Conservation (phyloP, 1,140 invertebrate genomes). For the Aricia agestis region DNA sequence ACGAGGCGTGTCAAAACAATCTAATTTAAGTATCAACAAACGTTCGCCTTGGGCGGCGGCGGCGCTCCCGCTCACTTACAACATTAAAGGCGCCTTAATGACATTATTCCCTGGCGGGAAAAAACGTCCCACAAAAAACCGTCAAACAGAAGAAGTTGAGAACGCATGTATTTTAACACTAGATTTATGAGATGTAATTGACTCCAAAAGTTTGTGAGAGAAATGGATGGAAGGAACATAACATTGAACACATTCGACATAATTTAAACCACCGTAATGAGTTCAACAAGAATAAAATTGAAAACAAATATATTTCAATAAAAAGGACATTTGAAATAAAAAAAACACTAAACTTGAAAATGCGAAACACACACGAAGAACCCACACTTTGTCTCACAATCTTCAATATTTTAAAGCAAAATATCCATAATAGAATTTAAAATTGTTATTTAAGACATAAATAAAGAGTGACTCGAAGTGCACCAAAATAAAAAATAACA, state of each 20-base stretch:
- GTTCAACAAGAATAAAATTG: background rate
- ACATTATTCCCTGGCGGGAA: constrained; percentile 73
- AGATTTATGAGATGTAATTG: constrained; percentile 14
- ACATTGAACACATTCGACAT: too few relatives aligned
- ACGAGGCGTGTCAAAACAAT: constrained; percentile 73
- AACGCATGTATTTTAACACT: constrained; percentile 21
- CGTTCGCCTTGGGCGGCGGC: constrained; percentile 69
- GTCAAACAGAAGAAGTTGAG: constrained; percentile 44
- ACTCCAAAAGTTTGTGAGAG: background rate
- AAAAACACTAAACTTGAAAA: background rate
- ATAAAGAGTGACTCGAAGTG: constrained; percentile 20
- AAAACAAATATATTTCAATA: background rate
- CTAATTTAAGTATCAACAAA: constrained; percentile 77
- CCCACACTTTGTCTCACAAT: background rate
- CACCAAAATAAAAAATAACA: constrained; percentile 31
- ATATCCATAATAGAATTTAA: constrained; percentile 1
- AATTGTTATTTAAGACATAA: constrained; percentile 14
- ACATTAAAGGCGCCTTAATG: constrained; percentile 75
- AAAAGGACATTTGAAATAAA: background rate
- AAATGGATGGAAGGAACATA: background rate
- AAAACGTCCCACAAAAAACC: constrained; percentile 58
- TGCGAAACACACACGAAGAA: background rate
- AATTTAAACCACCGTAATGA: background rate
- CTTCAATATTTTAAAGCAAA: background rate
- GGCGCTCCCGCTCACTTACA: constrained; percentile 61